Evolutionary conservation across 1,140 invertebrate genomes (phyloP), one percentile per base, ranked within the genome.

Genomic region (Palaemon carinicauda): DNA sequence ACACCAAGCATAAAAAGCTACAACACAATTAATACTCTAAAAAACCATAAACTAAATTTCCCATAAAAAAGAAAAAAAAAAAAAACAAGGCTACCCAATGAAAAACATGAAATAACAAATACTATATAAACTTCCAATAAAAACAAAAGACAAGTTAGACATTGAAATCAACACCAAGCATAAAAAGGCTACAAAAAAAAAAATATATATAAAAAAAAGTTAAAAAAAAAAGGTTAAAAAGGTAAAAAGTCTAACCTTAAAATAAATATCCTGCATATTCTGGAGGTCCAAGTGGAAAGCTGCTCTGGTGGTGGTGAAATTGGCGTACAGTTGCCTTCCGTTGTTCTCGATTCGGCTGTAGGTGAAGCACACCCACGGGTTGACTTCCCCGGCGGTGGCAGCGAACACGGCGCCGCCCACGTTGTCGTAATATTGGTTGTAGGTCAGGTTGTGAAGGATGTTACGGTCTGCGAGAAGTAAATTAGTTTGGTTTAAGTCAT

Each of bases 301-400:
- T 2, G 96, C 94, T 81, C 94, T 93, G 90, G 96, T 97, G 0
- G 97, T 96, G 0, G 97, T 97, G 90, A 99, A 97, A 92, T 99
- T 99, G 14, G 98, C 97, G 91, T 98, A 99, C 3, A 98, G 92
- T 87, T 97, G 95, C n/a, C 95, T 92, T 56, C 98, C 98, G 91
- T 99, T 99, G 56, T 94, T 91, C 21, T 94, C 93, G 88, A 99
- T 95, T 89, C 96, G 95, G 92, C 98, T 99, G 88, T 95, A 95
- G 73, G 96, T 96, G 0, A 99, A 92, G 0, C 97, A 96, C 19
- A 99, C 92, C 54, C 96, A 94, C 0, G 98, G 98, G 91, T 98
- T 98, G 0, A 98, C 96, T 93, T 99, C 98, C 1, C 98, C 98
- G 0, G 97, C 97, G 56, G 96, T 97, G 31, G 94, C 93, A 90